Conservation (phyloP, 2,797 vertebrate species). For the Protonibea diacanthus region DNA sequence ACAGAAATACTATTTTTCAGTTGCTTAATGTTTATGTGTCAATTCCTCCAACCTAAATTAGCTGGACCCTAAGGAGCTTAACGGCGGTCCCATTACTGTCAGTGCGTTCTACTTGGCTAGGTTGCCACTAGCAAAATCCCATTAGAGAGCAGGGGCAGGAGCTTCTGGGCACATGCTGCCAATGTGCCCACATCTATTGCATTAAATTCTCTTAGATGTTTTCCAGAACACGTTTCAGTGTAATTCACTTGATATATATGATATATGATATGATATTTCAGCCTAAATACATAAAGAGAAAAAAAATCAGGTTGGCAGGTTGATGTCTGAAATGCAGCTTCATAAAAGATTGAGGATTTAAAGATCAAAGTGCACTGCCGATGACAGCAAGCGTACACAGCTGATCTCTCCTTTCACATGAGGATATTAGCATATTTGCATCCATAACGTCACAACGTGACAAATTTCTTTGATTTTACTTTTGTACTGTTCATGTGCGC, state of each 20-base stretch:
- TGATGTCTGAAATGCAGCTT: neutral
- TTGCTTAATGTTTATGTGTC: constrained; percentile 62
- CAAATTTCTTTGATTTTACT: neutral
- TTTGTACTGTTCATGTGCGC: neutral
- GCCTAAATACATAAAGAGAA: neutral
- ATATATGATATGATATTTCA: neutral
- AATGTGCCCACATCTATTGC: neutral
- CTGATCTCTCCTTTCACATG: neutral
- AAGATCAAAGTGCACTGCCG: neutral
- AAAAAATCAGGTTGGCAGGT: no score
- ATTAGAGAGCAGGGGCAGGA: constrained; percentile 70
- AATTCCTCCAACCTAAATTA: constrained; percentile 76
- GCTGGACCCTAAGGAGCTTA: constrained; percentile 82
- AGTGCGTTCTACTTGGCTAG: constrained; percentile 67
- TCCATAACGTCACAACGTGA: neutral
- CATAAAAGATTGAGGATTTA: neutral
- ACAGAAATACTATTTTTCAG: constrained; percentile 70
- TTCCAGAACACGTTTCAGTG: neutral
- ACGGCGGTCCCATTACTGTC: constrained; percentile 58
- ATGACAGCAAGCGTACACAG: neutral
- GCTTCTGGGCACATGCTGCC: constrained; percentile 1
- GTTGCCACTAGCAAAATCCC: constrained; percentile 75
- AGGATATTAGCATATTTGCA: no score
- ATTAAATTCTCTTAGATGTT: neutral
- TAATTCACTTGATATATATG: no score